A percentile compares a stretch with the other conserved stretches of the same genome.
These are phyloP conservation scores for Plebejus anna DNA, from an alignment of 2,888 invertebrate genomes.

Conservation along the genomic window DNA sequence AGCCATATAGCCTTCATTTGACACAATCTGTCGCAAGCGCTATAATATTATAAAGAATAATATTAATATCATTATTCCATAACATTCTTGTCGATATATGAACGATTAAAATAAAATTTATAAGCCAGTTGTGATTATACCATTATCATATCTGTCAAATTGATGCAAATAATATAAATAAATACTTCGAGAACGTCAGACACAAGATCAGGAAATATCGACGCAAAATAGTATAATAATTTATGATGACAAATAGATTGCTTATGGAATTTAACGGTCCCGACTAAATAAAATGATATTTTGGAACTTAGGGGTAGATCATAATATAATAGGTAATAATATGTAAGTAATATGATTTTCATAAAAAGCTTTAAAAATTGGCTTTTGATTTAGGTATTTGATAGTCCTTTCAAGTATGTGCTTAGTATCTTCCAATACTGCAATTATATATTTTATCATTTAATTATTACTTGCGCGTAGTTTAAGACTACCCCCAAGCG, in stretches of 20 bases:
- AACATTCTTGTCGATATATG: background rate
- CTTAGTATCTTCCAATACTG: too few species aligned
- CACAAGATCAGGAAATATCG: background rate
- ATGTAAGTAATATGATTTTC: too few species aligned
- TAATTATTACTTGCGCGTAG: too few species aligned
- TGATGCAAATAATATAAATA: background rate
- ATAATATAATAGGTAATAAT: too few species aligned
- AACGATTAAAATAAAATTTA: background rate
- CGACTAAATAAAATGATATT: too few species aligned
- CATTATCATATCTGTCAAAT: background rate
- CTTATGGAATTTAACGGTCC: background rate
- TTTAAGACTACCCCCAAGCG: too few species aligned
- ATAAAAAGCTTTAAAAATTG: too few species aligned
- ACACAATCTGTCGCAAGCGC: background rate
- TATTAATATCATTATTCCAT: background rate
- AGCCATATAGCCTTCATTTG: background rate
- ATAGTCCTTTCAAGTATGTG: too few species aligned
- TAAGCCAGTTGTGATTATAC: background rate
- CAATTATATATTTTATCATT: too few species aligned
- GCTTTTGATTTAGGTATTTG: too few species aligned
- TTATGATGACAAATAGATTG: slow-evolving; percentile 17
- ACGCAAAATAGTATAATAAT: background rate
- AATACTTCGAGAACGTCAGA: background rate
- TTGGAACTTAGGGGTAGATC: too few species aligned
- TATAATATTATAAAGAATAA: background rate